phyloP scores from a whole-genome alignment of 2,113 vertebrate genomes.

The Aegithalos caudatus region DNA sequence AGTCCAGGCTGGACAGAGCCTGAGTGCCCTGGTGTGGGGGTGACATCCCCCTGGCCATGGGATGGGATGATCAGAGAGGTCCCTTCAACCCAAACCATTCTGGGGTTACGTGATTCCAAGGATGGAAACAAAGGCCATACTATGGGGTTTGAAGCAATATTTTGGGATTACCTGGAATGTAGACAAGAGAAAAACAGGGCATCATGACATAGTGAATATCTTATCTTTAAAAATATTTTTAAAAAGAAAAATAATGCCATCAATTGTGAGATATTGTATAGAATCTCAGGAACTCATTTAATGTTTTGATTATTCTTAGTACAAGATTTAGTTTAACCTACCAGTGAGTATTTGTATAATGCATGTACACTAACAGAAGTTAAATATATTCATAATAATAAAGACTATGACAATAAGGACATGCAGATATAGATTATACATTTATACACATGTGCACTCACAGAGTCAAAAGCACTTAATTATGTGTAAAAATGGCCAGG shows the following conservation, averaged over 20 bases:
- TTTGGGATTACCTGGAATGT: background rate
- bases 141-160: background rate
- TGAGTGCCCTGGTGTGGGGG: background rate
- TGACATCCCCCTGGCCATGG: background rate
- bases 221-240: background rate
- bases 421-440: no score
- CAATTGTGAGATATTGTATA: background rate
- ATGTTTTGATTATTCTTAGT: background rate
- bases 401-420: background rate
- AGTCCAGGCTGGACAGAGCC: background rate
- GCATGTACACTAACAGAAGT: background rate
- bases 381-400: background rate
- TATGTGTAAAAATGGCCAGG: background rate
- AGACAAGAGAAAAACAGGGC: background rate
- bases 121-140: background rate
- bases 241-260: background rate
- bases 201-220: background rate
- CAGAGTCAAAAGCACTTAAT: background rate
- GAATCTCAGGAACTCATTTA: background rate
- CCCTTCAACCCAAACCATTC: background rate
- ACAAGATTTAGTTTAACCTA: background rate
- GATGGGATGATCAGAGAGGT: background rate
- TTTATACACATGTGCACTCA: background rate
- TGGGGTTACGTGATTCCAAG: background rate
- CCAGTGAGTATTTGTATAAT: background rate